These are phyloP conservation scores for Phyllostomus hastatus DNA, from an alignment of 2,113 vertebrate species.

Conservation along the genomic window DNA sequence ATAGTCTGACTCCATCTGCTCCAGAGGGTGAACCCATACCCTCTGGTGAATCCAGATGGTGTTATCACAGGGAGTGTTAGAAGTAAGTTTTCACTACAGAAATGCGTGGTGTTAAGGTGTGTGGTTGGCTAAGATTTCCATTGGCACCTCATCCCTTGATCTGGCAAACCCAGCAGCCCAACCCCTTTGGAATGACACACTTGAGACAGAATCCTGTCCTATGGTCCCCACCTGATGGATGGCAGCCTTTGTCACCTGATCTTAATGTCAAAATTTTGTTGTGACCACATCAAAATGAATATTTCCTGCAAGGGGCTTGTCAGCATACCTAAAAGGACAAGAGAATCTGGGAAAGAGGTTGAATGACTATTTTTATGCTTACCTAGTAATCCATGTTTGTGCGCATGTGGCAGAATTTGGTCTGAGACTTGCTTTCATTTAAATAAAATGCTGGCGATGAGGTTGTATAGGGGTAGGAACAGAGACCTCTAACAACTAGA, in stretches of 20 bases:
- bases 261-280: background rate
- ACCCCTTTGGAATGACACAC: background rate
- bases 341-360: background rate
- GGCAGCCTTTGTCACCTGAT: background rate
- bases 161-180: background rate
- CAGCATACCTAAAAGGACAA: background rate
- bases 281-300: background rate
- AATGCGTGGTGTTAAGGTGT: background rate
- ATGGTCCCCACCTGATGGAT: background rate
- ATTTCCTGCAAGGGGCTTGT: background rate
- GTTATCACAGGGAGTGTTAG: background rate
- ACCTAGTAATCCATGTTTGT: background rate
- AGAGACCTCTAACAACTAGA: background rate
- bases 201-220: background rate
- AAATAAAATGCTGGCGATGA: background rate
- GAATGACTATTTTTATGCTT: background rate
- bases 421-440: background rate
- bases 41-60: too few relatives aligned
- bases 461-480: background rate
- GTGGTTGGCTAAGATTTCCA: background rate
- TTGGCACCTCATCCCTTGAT: background rate
- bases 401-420: background rate
- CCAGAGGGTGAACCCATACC: background rate
- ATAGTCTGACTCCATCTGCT: background rate
- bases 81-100: background rate